Conservation (phyloP, 2,797 vertebrate species). For the Nyctibius grandis region DNA sequence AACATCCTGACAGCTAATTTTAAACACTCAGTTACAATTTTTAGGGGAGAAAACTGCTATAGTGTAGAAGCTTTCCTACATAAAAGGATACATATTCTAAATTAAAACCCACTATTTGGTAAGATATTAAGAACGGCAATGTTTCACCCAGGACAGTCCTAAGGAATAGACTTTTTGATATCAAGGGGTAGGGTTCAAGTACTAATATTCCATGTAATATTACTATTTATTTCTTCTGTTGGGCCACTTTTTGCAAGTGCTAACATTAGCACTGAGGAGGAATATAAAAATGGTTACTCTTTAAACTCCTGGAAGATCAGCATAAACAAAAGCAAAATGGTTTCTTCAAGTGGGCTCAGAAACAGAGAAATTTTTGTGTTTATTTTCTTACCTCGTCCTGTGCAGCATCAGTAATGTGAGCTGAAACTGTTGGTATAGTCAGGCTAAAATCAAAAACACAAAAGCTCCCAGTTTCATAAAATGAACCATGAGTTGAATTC, state of each 20-base stretch:
- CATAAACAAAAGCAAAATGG: neutral
- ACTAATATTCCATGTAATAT: neutral
- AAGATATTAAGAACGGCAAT: neutral
- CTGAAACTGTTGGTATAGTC: neutral
- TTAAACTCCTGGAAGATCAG: neutral
- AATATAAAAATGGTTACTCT: neutral
- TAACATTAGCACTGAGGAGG: neutral
- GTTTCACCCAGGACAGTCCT: neutral
- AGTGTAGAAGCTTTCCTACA: neutral
- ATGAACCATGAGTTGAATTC: neutral
- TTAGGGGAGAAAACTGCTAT: neutral
- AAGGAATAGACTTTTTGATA: neutral
- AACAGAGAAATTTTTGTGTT: neutral
- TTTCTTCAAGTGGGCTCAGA: neutral
- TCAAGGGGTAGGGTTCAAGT: neutral
- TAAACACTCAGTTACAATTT: neutral
- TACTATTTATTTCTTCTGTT: slow-evolving; percentile 17
- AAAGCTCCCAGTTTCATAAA: neutral
- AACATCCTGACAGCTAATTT: neutral
- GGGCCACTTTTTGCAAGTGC: neutral
- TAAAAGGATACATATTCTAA: neutral
- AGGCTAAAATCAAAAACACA: neutral
- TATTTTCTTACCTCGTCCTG: neutral
- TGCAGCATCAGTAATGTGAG: neutral
- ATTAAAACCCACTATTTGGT: slow-evolving; percentile 16